Evolutionary conservation across 2,113 vertebrate species (phyloP).

Genomic region (Anguilla rostrata): DNA sequence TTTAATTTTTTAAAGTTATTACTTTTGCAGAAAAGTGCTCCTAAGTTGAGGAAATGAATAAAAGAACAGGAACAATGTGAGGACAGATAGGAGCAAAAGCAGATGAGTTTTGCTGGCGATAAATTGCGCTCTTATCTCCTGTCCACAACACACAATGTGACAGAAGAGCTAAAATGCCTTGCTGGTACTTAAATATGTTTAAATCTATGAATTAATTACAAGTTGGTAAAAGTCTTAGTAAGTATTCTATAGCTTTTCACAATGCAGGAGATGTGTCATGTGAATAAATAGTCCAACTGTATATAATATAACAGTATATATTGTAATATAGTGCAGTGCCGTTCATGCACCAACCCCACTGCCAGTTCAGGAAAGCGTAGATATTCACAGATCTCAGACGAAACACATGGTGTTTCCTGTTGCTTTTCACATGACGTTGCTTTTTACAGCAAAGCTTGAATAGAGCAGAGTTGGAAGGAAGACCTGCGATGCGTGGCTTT

Average conservation of each 20-base stretch:
- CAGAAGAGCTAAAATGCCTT: not conserved
- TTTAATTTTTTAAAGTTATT: slow-evolving; percentile 21
- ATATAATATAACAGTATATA: no score
- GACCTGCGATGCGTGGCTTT: no score
- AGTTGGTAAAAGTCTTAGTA: not conserved
- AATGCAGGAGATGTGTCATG: no score
- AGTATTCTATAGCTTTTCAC: not conserved
- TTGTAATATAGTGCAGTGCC: no score
- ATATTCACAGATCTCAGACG: no score
- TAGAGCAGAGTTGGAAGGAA: no score
- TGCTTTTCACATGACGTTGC: no score
- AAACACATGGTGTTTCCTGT: no score
- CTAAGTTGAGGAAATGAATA: not conserved
- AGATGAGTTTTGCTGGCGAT: not conserved
- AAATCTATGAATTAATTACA: not conserved
- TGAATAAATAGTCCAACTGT: no score
- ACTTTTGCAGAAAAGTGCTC: not conserved
- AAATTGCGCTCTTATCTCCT: not conserved
- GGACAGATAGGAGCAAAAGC: not conserved
- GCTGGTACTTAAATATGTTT: not conserved
- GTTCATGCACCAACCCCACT: no score
- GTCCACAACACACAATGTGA: not conserved
- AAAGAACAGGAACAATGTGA: slow-evolving; percentile 8
- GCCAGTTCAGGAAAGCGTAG: no score
- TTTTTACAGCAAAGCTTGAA: no score